Evolutionary conservation across 2,113 vertebrate genomes (phyloP).

Genomic region (Eupsittula cactorum): DNA sequence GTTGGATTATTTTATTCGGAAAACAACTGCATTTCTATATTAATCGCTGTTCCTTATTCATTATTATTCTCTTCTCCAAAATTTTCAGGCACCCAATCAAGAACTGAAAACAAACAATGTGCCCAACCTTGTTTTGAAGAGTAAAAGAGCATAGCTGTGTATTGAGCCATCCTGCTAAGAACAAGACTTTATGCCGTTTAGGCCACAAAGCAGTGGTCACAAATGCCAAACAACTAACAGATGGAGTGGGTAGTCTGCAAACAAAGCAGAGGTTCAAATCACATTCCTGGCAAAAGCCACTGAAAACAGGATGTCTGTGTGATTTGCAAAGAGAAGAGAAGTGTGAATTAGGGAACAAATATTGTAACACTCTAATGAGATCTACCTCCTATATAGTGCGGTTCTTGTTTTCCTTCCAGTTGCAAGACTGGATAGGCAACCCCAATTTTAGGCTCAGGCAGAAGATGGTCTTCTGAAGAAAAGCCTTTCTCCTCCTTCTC

Average conservation of each 20-base stretch:
- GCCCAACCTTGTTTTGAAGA: neutral
- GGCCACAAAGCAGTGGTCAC: slow-evolving; percentile 30
- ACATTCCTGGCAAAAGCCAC: slow-evolving; percentile 22
- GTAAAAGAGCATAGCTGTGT: neutral
- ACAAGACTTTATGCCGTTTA: slow-evolving; percentile 2
- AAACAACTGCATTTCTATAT: neutral
- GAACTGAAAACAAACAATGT: neutral
- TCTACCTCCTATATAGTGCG: neutral
- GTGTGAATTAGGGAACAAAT: slow-evolving; percentile 13
- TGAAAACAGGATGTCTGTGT: slow-evolving; percentile 19
- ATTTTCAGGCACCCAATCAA: neutral
- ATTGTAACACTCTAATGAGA: neutral
- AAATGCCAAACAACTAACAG: slow-evolving; percentile 52
- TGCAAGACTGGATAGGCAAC: neutral
- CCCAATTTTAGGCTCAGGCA: neutral
- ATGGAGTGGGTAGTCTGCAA: slow-evolving; percentile 21
- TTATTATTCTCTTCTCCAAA: neutral
- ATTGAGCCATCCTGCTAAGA: neutral
- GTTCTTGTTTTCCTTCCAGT: neutral
- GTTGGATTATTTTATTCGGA: neutral
- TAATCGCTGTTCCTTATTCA: neutral
- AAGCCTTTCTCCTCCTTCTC: neutral
- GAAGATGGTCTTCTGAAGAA: neutral
- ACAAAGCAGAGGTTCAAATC: slow-evolving; percentile 26
- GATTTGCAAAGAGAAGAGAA: slow-evolving; percentile 1